Base-by-base conservation (phyloP, 2,888 invertebrate species). In the Ramazzottius varieornatus region DNA sequence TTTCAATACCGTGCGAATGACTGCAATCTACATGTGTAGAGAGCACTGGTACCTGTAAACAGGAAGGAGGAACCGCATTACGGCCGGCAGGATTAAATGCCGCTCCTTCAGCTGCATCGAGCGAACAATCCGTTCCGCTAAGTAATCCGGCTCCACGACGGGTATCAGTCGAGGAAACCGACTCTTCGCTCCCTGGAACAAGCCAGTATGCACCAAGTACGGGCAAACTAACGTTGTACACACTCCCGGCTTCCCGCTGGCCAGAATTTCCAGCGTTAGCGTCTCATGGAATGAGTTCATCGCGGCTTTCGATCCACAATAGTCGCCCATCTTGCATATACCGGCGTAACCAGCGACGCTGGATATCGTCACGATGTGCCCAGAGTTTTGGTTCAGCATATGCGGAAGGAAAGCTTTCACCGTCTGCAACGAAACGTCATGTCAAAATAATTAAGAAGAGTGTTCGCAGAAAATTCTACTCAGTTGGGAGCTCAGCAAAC, bases 201-300 rank as follows among this genome's bases (percentile, higher is more conserved):
- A 93, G 71, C 94, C 94, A 1, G 94, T 96, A 75, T 91, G 87
- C 70, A 94, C 91, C 75, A 88, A 93, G 79, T 85, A 93, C 0
- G 96, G 94, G 74, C 92, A 93, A 69, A 96, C 84, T 46, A 86
- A 84, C 0, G 92, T 91, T 0, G 90, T 88, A 70, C 85, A 81
- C 29, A 94, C 84, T 34, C 84, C 84, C 70, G 81, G 69, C 54
- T 75, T 73, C 1, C 74, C 74, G 64, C 69, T 67, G 33, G 69
- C 67, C 64, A 68, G 66, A 54, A 54, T 29, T 29, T 54, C 54
- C 54, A 29, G 8, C 8, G 54, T 24, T 8, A 54, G n/a, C 4
- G 54, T 86, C 74, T 94, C 93, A 71, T 90, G 88, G 73, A 92
- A 89, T 0, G 93, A 94, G 67, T 89, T 84, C 8, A 90, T 92